Evolutionary conservation across 64 coral and sea anemone genomes (phyloP).

Genomic region (Pachyseris speciosa): DNA sequence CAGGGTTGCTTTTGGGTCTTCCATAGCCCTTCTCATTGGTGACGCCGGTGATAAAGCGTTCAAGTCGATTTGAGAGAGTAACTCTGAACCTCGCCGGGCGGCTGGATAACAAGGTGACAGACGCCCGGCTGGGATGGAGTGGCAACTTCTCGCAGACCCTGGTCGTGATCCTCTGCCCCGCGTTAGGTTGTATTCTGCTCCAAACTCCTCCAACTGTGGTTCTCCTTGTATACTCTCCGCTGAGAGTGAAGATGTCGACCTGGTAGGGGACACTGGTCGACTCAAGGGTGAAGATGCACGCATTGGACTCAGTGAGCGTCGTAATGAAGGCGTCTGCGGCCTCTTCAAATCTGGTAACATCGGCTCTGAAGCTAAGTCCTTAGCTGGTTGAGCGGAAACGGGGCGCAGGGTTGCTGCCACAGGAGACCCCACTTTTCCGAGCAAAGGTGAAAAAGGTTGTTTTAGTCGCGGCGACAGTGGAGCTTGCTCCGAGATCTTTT

Average conservation of each 20-base stretch:
- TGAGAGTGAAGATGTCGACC: neutral
- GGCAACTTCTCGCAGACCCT: neutral
- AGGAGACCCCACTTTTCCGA: neutral
- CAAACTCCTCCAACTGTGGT: neutral
- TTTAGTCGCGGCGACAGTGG: constrained; percentile 28
- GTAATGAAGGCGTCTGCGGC: neutral
- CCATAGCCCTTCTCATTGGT: constrained; percentile 19
- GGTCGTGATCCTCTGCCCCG: neutral
- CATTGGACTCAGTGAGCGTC: constrained; percentile 1
- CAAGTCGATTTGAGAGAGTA: constrained; percentile 1
- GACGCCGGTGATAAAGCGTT: constrained; percentile 5
- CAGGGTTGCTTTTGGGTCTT: constrained; percentile 34
- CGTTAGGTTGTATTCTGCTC: neutral
- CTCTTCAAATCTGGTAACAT: constrained; percentile 23
- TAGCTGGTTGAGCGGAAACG: neutral
- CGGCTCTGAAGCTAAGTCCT: neutral
- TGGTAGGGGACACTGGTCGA: neutral
- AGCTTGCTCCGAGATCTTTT: constrained; percentile 20
- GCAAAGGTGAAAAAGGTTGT: constrained; percentile 3
- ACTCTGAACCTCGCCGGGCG: neutral
- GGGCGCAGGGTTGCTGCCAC: neutral
- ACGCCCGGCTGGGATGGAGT: neutral
- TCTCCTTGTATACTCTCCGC: neutral
- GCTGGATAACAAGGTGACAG: neutral
- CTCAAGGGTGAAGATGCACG: neutral